These are phyloP conservation scores for Hippoglossus stenolepis DNA, from an alignment of 2,113 vertebrate genomes.

Conservation along the genomic window DNA sequence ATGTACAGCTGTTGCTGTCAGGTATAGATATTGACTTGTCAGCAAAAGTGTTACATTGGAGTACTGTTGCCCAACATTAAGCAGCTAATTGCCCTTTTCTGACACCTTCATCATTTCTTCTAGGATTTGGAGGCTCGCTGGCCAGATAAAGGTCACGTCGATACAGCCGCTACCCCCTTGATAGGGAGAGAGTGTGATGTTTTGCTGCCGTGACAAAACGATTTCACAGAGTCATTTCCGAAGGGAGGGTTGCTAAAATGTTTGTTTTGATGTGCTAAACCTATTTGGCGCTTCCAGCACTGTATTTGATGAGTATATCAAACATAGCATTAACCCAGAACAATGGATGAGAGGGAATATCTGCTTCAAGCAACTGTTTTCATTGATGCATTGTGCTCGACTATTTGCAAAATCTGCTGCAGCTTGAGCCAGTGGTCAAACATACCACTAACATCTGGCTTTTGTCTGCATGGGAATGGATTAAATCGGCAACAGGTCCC, in stretches of 20 bases:
- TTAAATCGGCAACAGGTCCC: too few relatives aligned
- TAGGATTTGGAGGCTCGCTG: constrained; percentile 71
- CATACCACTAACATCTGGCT: too few relatives aligned
- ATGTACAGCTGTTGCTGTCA: constrained; percentile 33
- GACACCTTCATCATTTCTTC: constrained; percentile 81
- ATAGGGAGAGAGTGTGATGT: constrained; percentile 50
- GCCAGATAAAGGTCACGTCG: constrained; percentile 78
- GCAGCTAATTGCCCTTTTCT: constrained; percentile 82
- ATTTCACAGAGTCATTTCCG: constrained; percentile 50
- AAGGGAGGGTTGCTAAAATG: constrained; percentile 20
- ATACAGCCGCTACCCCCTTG: constrained; percentile 45
- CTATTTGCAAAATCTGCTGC: constrained; percentile 8
- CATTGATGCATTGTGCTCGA: constrained; percentile 11
- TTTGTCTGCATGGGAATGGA: too few relatives aligned
- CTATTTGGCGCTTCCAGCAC: constrained; percentile 21
- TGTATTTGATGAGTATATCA: constrained; percentile 45
- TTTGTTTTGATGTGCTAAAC: constrained; percentile 34
- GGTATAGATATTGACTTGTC: constrained; percentile 68
- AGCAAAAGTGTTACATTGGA: constrained; percentile 71
- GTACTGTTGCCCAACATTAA: constrained; percentile 78
- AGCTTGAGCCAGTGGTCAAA: neutral
- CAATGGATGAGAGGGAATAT: neutral
- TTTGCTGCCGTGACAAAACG: constrained; percentile 58
- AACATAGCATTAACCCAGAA: constrained; percentile 26
- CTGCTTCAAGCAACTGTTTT: constrained; percentile 12